Conservation (phyloP, 2,797 vertebrate genomes). For the Melanotaenia maccullochi region DNA sequence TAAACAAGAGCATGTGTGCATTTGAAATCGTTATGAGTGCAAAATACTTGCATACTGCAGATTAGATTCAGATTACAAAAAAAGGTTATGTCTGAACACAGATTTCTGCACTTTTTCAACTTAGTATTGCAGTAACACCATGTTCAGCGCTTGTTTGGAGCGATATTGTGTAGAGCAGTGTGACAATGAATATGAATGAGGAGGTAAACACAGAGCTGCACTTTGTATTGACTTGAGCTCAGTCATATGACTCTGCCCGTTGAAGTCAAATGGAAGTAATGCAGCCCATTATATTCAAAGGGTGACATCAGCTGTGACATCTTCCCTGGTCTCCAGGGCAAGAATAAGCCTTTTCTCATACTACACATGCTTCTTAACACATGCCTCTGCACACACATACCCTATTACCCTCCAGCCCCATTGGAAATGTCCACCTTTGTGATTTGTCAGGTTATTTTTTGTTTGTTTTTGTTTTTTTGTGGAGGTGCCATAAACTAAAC, state of each 20-base stretch:
- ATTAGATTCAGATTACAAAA: background rate
- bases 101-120: slow-evolving; percentile 10
- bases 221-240: slow-evolving; percentile 63
- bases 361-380: slow-evolving; percentile 40
- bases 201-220: slow-evolving; percentile 73
- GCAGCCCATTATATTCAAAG: slow-evolving; percentile 78
- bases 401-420: background rate
- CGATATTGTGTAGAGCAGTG: slow-evolving; percentile 47
- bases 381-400: slow-evolving; percentile 23
- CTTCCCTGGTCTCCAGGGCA: slow-evolving; percentile 73
- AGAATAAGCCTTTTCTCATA: slow-evolving; percentile 81
- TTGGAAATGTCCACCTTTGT: slow-evolving; percentile 49
- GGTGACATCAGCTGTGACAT: slow-evolving; percentile 86
- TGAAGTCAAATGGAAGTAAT: slow-evolving; percentile 69
- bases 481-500: slow-evolving; percentile 55
- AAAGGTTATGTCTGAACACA: background rate
- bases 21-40: slow-evolving; percentile 25
- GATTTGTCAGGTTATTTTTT: slow-evolving; percentile 45
- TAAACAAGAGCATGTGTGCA: slow-evolving; percentile 65
- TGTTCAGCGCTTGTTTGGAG: slow-evolving; percentile 32
- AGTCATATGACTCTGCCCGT: slow-evolving; percentile 67
- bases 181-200: slow-evolving; percentile 77
- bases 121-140: slow-evolving; percentile 29
- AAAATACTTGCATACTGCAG: background rate
- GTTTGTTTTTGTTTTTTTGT: slow-evolving; percentile 14